Base-by-base conservation (phyloP, 2,113 vertebrate species). In the Zosterops borbonicus region DNA sequence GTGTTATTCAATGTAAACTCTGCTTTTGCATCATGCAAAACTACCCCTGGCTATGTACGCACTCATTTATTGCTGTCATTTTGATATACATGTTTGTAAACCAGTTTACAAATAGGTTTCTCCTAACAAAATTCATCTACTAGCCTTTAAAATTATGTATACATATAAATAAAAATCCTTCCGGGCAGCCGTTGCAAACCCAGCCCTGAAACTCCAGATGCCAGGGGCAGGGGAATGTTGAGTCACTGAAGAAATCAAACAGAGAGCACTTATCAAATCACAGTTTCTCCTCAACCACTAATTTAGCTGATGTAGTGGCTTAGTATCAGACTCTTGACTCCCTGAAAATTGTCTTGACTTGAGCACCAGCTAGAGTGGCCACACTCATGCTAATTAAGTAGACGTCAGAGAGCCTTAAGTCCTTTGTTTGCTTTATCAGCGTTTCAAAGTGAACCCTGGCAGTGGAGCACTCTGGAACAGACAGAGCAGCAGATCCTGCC, bases 381-480 rank as follows among this genome's bases (percentile, higher is more conserved):
- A 95, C 82, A 92, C 81, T 96, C 88, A 5, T 63, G 79, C 87
- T 96, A 95, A 97, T 95, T 95, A 97, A 90, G 94, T 70, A 94
- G 88, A 46, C 87, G 74, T 74, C 84, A 71, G 55, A 90, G 49
- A 41, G 68, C 27, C 56, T 44, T 4, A 37, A 73, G 44, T 46
- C 80, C 78, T 85, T 39, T 52, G 44, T 82, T 88, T 94, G 76
- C 59, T 85, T 70, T 37, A 42, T 29, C 53, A 71, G 69, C 53
- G 2, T 93, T 92, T 95, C 63, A 87, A 62, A 83, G 27, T 21
- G 52, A 95, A 77, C 59, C 63, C 15, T 1, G 46, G 76, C 80
- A 64, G 76, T 4, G 5, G 88, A 76, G 64, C 7, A 18, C 55
- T 62, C 14, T 3, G 60, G 65, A 76, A 62, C 41, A 69, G 67